Evolutionary conservation across 2,888 invertebrate genomes (phyloP).

Genomic region (Pristionchus entomophagus): DNA sequence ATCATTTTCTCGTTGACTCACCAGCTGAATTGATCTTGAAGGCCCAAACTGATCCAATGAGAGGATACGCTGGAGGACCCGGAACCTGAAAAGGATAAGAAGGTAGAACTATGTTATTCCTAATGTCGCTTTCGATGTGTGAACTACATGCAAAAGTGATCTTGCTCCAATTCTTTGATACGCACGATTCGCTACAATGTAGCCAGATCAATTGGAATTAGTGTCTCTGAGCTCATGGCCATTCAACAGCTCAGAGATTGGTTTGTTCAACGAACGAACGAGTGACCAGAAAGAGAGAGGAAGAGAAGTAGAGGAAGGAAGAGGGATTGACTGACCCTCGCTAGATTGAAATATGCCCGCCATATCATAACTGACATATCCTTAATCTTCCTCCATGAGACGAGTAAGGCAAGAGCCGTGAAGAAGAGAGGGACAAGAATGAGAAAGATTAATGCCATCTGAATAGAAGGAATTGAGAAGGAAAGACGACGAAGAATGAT

Average conservation of each 20-base stretch:
- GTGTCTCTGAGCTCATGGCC: not conserved
- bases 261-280: not conserved
- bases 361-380: not conserved
- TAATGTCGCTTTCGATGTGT: not conserved
- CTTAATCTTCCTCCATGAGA: not conserved
- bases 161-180: not conserved
- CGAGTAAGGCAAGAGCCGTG: not conserved
- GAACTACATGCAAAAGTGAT: not conserved
- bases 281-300: no score
- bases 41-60: conserved; percentile 13
- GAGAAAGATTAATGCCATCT: not conserved
- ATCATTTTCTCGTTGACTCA: not conserved
- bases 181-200: not conserved
- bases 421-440: not conserved
- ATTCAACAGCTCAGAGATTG: not conserved
- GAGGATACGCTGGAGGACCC: conserved; percentile 14
- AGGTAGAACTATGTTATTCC: no score
- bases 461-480: not conserved
- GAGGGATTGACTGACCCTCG: not conserved
- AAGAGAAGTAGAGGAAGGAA: no score
- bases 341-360: conserved; percentile 24
- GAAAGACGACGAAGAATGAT: not conserved
- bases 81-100: not conserved
- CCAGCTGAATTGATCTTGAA: conserved; percentile 35
- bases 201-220: not conserved